Base-by-base conservation (phyloP, 2,888 invertebrate genomes). In the Drosophila cracens region DNA sequence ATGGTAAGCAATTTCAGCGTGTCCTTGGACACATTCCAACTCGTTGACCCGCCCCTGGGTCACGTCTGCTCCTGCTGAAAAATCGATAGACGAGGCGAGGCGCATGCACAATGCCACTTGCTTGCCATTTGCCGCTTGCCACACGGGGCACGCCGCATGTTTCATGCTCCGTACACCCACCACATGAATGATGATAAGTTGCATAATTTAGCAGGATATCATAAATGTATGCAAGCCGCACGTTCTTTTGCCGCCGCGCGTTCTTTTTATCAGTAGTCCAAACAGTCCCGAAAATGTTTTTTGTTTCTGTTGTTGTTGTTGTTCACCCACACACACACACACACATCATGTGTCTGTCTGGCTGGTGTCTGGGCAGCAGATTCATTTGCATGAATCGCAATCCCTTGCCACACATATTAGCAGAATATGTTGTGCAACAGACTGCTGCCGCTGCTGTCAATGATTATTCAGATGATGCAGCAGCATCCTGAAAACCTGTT, bases 131-230 rank as follows among this genome's bases (percentile, higher is more conserved):
- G 18, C 4, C 13, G 34, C 46, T 46, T 46, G 8, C 10, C 36
- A 11, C 54, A 38, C 18, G 54, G 54, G 13, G 27, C 31, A 51
- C 31, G 36, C 36, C 53, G 49, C 49, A 25, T 33, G 51, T 46
- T 34, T 48, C 36, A 25, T 57, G 46, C 46, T 46, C 4, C 46
- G 25, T 4, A 46, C 46, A 46, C 46, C 46, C 46, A 46, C 38
- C 63, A 57, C 49, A 65, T 53, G 61, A 75, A 68, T 65, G 73
- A 75, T 85, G 86, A 90, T 89, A 88, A 90, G 81, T 83, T 89
- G 82, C 82, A 89, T 88, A 85, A 85, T 85, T 88, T 70, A 89
- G 81, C 88, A 89, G 89, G 88, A 88, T 76, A 74, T 66, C 89
- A 88, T 85, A 82, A 89, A 83, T 70, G 69, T 51, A 54, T 74